phyloP scores from a whole-genome alignment of 2,888 invertebrate species.

The Lasioglossum pauxillum region DNA sequence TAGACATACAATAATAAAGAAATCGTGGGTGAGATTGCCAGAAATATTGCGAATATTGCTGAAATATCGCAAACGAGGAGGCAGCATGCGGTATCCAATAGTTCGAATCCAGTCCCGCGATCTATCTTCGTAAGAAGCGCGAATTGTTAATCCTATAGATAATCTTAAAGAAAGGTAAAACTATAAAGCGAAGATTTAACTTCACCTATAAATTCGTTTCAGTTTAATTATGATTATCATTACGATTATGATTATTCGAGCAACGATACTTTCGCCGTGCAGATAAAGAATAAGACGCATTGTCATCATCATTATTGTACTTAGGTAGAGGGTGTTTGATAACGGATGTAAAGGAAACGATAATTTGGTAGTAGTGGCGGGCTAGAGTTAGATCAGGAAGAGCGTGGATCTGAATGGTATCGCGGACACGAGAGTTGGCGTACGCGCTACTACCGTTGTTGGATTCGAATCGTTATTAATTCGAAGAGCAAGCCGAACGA shows the following conservation, averaged over 20 bases:
- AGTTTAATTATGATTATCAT: not conserved
- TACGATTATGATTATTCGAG: no score
- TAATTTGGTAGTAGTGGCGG: not conserved
- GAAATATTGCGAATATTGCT: no score
- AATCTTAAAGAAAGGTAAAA: not conserved
- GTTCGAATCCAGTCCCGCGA: not conserved
- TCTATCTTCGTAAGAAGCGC: not conserved
- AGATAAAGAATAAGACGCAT: not conserved
- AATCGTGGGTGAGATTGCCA: not conserved
- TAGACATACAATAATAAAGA: no score
- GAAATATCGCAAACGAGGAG: not conserved
- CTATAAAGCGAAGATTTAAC: not conserved
- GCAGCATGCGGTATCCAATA: not conserved
- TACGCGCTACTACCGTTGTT: not conserved
- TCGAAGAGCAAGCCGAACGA: not conserved
- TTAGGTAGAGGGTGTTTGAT: not conserved
- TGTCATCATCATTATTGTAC: no score
- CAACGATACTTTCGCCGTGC: no score
- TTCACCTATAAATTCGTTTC: not conserved
- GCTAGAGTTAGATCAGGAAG: not conserved
- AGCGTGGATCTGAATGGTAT: not conserved
- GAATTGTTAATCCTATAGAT: not conserved
- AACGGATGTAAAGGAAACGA: not conserved
- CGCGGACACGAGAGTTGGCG: not conserved
- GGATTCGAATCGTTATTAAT: not conserved